A percentile compares a stretch with the other conserved stretches of the same genome.
These are phyloP conservation scores for Lacanobia oleracea DNA, from an alignment of 2,888 invertebrate genomes.

Conservation along the genomic window DNA sequence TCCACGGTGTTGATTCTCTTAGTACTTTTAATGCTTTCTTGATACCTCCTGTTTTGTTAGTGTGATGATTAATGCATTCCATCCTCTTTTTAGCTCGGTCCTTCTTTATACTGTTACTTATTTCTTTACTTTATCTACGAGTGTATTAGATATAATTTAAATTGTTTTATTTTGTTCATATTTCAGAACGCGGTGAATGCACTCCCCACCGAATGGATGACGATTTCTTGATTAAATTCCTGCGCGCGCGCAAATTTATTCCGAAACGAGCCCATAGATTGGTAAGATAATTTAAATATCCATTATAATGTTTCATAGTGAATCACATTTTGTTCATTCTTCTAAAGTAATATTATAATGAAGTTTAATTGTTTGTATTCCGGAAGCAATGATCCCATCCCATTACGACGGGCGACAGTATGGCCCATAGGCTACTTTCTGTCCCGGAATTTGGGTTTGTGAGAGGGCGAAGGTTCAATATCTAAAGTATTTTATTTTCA, in stretches of 20 bases:
- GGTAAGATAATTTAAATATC: conserved; percentile 86
- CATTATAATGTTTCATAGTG: too few species aligned
- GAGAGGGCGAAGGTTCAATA: not conserved
- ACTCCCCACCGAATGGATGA: conserved; percentile 94
- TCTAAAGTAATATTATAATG: not conserved
- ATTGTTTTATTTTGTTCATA: conserved; percentile 27
- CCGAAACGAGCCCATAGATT: conserved; percentile 93
- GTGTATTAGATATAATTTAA: not conserved
- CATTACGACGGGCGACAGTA: not conserved
- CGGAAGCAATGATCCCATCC: not conserved
- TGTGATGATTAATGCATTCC: too few species aligned
- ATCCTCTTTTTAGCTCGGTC: too few species aligned
- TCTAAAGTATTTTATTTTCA: not conserved
- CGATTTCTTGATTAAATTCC: conserved; percentile 93
- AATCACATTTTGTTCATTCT: not conserved
- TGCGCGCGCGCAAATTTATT: conserved; percentile 94
- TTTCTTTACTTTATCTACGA: too few species aligned
- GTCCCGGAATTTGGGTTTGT: too few species aligned
- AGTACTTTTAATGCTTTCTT: too few species aligned
- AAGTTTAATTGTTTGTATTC: not conserved
- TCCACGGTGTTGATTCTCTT: too few species aligned
- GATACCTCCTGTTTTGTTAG: too few species aligned
- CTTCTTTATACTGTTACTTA: too few species aligned
- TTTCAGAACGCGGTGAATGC: conserved; percentile 94
- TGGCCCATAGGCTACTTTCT: too few species aligned